A percentile compares a stretch with the other conserved stretches of the same genome.
Evolutionary conservation across 2,888 invertebrate species (phyloP).

Genomic region (Diloba caeruleocephala): DNA sequence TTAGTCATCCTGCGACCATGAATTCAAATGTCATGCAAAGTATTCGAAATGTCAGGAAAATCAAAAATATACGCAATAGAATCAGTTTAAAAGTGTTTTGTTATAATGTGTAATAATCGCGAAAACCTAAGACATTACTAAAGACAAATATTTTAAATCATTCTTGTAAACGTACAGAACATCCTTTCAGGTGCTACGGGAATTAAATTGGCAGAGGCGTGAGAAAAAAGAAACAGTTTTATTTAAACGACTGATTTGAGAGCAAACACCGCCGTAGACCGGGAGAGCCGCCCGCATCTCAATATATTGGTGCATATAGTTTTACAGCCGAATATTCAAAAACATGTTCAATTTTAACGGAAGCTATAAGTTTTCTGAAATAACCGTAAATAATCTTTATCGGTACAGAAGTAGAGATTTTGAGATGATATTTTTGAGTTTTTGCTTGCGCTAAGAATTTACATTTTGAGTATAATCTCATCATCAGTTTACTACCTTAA

Average conservation of each 20-base stretch:
- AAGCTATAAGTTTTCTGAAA: neutral
- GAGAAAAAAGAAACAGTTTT: constrained; percentile 81
- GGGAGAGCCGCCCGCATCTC: constrained; percentile 72
- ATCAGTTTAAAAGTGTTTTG: neutral
- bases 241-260: constrained; percentile 86
- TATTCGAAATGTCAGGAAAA: too few relatives aligned
- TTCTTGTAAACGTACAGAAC: constrained; percentile 69
- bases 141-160: constrained; percentile 45
- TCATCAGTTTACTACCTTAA: too few relatives aligned
- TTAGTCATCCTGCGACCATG: too few relatives aligned
- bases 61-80: neutral
- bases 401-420: too few relatives aligned
- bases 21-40: too few relatives aligned
- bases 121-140: constrained; percentile 15
- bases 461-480: too few relatives aligned
- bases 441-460: too few relatives aligned
- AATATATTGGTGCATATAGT: constrained; percentile 60
- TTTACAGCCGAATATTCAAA: constrained; percentile 37
- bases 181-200: constrained; percentile 72
- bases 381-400: neutral
- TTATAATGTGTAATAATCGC: neutral
- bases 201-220: constrained; percentile 76
- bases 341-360: constrained; percentile 27
- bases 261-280: constrained; percentile 76
- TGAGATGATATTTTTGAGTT: too few relatives aligned